Conservation (phyloP, 2,113 vertebrate genomes). For the Phyllostomus hastatus region DNA sequence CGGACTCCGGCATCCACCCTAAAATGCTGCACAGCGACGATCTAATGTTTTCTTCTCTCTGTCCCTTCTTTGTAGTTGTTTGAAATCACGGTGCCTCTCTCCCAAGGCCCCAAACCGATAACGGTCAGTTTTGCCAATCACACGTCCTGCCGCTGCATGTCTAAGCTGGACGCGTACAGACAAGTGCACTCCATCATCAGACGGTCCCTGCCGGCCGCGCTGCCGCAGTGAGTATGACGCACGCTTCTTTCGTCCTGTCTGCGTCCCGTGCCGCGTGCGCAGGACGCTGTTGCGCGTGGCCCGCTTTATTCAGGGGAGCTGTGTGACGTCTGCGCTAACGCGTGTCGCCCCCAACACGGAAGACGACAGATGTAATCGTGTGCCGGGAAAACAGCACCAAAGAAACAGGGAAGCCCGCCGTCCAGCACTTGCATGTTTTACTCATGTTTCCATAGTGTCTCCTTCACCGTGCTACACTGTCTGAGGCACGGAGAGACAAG, state of each 20-base stretch:
- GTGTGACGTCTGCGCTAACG: background rate
- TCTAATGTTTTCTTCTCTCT: slow-evolving; percentile 57
- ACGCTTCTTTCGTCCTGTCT: slow-evolving; percentile 13
- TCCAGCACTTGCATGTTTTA: background rate
- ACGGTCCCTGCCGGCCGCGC: slow-evolving; percentile 87
- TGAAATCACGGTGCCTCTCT: slow-evolving; percentile 95
- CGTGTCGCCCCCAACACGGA: background rate
- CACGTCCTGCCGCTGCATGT: slow-evolving; percentile 96
- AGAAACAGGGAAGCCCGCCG: background rate
- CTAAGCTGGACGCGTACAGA: slow-evolving; percentile 94
- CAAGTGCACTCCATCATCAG: slow-evolving; percentile 97
- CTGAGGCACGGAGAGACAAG: background rate
- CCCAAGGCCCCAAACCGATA: slow-evolving; percentile 92
- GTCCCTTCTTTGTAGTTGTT: slow-evolving; percentile 86
- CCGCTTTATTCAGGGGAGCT: background rate
- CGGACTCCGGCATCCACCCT: background rate
- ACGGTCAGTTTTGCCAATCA: slow-evolving; percentile 98
- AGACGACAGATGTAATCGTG: background rate
- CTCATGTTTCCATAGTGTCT: background rate
- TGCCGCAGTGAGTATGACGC: slow-evolving; percentile 87
- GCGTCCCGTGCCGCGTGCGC: background rate
- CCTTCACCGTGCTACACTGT: background rate
- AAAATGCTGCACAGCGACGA: background rate
- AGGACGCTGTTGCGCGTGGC: background rate
- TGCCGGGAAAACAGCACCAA: background rate